phyloP scores from a whole-genome alignment of 2,888 invertebrate species.

The Pedicia rivosa region DNA sequence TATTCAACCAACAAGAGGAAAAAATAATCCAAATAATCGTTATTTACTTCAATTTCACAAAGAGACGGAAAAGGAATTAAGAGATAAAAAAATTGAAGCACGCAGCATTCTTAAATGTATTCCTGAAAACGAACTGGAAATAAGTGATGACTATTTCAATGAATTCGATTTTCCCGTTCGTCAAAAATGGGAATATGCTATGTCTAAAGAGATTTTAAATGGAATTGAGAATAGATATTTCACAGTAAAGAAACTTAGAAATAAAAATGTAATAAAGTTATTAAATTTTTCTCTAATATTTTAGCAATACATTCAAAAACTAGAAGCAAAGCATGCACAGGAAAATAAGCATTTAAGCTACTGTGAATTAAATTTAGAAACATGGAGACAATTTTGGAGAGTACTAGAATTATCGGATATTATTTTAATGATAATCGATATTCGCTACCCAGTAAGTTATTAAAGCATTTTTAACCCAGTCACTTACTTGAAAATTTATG shows the following conservation, averaged over 20 bases:
- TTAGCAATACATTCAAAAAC: slow-evolving; percentile 56
- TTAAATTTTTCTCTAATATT: slow-evolving; percentile 13
- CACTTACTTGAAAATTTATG: neutral
- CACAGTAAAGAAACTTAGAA: slow-evolving; percentile 17
- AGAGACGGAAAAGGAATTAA: slow-evolving; percentile 60
- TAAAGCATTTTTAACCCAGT: neutral
- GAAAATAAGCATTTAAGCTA: slow-evolving; percentile 50
- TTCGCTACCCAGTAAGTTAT: slow-evolving; percentile 62
- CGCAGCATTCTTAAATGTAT: slow-evolving; percentile 37
- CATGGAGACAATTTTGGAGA: slow-evolving; percentile 92
- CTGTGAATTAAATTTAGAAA: slow-evolving; percentile 88
- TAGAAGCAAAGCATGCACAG: slow-evolving; percentile 44
- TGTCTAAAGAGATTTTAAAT: slow-evolving; percentile 56
- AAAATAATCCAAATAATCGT: slow-evolving; percentile 38
- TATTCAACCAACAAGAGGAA: slow-evolving; percentile 39
- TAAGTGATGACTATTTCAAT: slow-evolving; percentile 47
- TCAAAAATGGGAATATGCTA: slow-evolving; percentile 69
- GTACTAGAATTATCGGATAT: slow-evolving; percentile 91
- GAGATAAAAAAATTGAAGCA: slow-evolving; percentile 46
- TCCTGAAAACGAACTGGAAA: slow-evolving; percentile 46
- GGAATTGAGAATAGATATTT: slow-evolving; percentile 72
- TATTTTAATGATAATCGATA: slow-evolving; percentile 73
- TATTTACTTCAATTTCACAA: slow-evolving; percentile 73
- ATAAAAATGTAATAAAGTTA: neutral
- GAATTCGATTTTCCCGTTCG: slow-evolving; percentile 67